Percentiles rank a stretch among this genome's conserved stretches.
These are phyloP conservation scores for Potamilus streckersoni DNA, from an alignment of 1,140 invertebrate genomes.

Conservation along the genomic window DNA sequence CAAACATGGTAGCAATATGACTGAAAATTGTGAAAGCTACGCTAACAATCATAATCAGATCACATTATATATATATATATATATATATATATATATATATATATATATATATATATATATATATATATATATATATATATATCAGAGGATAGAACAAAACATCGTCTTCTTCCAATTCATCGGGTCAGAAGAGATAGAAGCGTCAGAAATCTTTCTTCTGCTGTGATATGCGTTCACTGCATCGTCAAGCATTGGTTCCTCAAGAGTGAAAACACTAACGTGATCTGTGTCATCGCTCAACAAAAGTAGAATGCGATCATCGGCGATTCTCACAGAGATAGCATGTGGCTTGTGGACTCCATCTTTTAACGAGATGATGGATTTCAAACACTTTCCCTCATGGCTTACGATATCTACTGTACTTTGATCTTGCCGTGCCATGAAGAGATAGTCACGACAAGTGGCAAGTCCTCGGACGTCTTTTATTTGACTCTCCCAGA, in stretches of 20 bases:
- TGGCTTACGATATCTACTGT: constrained; percentile 10
- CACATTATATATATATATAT: no score
- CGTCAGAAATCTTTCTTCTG: not conserved
- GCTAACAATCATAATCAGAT: no score
- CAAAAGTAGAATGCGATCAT: not conserved
- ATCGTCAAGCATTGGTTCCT: constrained; percentile 22
- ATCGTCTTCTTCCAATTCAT: no score
- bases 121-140: no score
- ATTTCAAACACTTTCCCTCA: constrained; percentile 12
- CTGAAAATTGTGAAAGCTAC: no score
- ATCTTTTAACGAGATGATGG: constrained; percentile 3
- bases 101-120: no score
- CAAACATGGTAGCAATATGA: no score
- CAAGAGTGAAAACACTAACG: constrained; percentile 9
- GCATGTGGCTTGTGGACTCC: constrained; percentile 10
- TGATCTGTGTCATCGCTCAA: constrained; percentile 16
- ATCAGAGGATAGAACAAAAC: no score
- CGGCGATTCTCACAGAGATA: not conserved
- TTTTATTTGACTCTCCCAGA: constrained; percentile 15
- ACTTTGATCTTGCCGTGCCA: constrained; percentile 13
- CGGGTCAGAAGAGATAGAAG: no score
- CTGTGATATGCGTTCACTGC: constrained; percentile 6
- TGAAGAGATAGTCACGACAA: constrained; percentile 1
- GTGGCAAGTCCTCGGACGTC: constrained; percentile 3
- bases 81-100: no score